phyloP scores from a whole-genome alignment of 1,140 invertebrate species.

The Steinernema khuongi region DNA sequence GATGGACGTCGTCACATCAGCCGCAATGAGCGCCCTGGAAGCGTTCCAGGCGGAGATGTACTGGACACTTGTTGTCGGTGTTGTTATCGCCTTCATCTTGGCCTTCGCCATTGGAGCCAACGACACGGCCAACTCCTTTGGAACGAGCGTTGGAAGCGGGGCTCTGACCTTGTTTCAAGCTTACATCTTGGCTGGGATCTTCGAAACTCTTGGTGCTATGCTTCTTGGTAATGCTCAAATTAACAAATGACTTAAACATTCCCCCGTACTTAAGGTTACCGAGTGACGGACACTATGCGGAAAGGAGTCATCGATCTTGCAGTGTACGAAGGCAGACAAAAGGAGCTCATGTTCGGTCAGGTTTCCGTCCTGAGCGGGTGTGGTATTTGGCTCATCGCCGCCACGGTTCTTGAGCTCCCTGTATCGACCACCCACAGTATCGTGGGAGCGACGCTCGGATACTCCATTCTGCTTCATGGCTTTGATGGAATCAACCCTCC shows the following conservation, averaged over 20 bases:
- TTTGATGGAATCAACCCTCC: conserved; percentile 76
- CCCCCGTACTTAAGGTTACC: conserved; percentile 68
- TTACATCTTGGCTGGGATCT: conserved; percentile 84
- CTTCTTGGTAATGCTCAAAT: conserved; percentile 59
- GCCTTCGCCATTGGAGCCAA: conserved; percentile 97
- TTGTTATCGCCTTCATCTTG: conserved; percentile 84
- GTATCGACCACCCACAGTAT: conserved; percentile 92
- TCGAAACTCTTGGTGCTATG: conserved; percentile 70
- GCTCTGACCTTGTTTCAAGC: conserved; percentile 83
- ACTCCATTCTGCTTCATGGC: conserved; percentile 82
- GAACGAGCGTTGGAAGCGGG: conserved; percentile 89
- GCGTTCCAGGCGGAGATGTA: conserved; percentile 2
- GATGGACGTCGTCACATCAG: too few species aligned
- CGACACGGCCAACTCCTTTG: conserved; percentile 97
- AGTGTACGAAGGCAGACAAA: conserved; percentile 75
- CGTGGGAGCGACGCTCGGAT: conserved; percentile 92
- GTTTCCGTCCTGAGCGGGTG: conserved; percentile 71
- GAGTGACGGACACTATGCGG: conserved; percentile 92
- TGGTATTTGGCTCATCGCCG: conserved; percentile 76
- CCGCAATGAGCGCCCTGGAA: too few species aligned
- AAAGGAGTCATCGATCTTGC: conserved; percentile 86
- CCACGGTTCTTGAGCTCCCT: conserved; percentile 83
- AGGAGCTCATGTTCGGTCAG: conserved; percentile 80
- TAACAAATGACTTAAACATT: background rate
- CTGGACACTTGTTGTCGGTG: conserved; percentile 70